Evolutionary conservation across 2,888 invertebrate species (phyloP).

Genomic region (Noctua pronuba): DNA sequence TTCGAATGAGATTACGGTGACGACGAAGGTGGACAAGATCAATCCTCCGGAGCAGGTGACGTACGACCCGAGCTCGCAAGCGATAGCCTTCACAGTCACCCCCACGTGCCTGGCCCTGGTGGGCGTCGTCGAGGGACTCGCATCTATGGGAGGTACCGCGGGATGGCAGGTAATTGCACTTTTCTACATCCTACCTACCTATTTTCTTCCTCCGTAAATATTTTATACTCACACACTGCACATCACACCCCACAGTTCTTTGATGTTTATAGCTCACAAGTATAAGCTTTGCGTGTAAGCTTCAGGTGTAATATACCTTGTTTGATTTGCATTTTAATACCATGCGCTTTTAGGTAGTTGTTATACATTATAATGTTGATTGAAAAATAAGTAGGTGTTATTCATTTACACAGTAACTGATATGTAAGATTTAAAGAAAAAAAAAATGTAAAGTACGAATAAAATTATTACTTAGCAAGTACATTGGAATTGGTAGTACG

Average conservation of each 20-base stretch:
- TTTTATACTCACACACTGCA: constrained; percentile 17
- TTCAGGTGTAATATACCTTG: constrained; percentile 32
- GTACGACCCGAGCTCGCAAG: constrained; percentile 94
- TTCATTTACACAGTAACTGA: neutral
- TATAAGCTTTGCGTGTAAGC: constrained; percentile 44
- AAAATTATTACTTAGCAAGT: neutral
- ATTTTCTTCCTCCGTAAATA: constrained; percentile 18
- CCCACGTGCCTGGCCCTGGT: constrained; percentile 94
- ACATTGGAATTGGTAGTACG: neutral
- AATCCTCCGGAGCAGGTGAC: constrained; percentile 95
- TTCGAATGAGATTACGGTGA: constrained; percentile 95
- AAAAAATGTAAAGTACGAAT: no score
- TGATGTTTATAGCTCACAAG: constrained; percentile 34
- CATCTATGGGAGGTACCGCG: constrained; percentile 77
- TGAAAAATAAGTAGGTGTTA: neutral
- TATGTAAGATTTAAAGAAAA: no score
- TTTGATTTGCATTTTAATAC: constrained; percentile 41
- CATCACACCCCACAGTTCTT: constrained; percentile 40
- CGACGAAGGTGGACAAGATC: constrained; percentile 96
- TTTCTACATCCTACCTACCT: neutral
- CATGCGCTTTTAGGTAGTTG: constrained; percentile 1
- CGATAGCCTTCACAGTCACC: constrained; percentile 94
- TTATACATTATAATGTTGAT: neutral
- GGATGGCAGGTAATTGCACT: constrained; percentile 82
- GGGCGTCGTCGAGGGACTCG: constrained; percentile 93